Percentiles rank a stretch among this genome's conserved stretches.
Conservation (phyloP, 1,140 invertebrate genomes). For the Ridgeia piscesae region DNA sequence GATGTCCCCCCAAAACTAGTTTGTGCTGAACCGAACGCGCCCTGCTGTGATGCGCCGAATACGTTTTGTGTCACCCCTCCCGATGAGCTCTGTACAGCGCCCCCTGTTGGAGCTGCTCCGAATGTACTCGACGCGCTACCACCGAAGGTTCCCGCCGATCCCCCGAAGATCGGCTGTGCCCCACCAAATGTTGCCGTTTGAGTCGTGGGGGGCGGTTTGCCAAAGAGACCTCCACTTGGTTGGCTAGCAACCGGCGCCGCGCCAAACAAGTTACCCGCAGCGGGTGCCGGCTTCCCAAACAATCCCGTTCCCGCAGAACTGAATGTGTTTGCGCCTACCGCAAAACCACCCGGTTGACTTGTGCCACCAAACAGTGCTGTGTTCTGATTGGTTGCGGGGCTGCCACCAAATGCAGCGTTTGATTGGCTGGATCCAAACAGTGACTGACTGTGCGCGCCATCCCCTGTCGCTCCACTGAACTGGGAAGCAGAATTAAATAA, state of each 20-base stretch:
- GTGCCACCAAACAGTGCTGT: background rate
- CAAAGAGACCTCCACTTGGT: conserved; percentile 11
- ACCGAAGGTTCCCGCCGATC: conserved; percentile 12
- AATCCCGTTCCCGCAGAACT: background rate
- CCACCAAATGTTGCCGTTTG: background rate
- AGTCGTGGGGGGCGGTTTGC: background rate
- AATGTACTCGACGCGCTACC: conserved; percentile 10
- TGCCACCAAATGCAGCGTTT: conserved; percentile 15
- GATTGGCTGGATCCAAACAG: conserved; percentile 24
- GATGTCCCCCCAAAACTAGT: background rate
- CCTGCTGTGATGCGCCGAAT: background rate
- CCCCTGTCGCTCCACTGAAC: background rate
- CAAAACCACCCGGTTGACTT: conserved; percentile 17
- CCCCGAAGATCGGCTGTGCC: conserved; percentile 5
- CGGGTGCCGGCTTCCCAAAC: background rate
- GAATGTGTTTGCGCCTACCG: background rate
- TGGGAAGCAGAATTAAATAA: background rate
- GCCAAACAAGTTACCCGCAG: background rate
- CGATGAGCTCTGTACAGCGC: background rate
- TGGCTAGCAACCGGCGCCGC: background rate
- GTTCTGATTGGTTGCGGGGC: conserved; percentile 4
- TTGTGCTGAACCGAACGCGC: background rate
- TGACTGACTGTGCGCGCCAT: background rate
- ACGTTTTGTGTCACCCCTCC: background rate
- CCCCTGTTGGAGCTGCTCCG: conserved; percentile 7